A percentile compares a stretch with the other conserved stretches of the same genome.
Conservation (phyloP, 2,797 vertebrate species). For the Chelon labrosus region DNA sequence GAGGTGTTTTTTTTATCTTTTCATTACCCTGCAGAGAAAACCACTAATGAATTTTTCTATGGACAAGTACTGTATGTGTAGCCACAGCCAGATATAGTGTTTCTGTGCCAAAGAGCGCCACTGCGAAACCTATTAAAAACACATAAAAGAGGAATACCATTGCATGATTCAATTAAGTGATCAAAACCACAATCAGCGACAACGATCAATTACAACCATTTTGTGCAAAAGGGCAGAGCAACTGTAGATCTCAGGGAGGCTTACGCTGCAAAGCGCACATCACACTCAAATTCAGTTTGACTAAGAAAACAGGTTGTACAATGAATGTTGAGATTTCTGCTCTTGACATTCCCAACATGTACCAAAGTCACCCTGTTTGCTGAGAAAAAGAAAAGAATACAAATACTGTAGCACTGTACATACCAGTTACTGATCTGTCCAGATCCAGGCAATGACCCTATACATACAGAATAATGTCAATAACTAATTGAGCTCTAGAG, state of each 20-base stretch:
- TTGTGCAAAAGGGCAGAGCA: constrained; percentile 29
- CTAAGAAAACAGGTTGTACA: not conserved
- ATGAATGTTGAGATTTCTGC: constrained; percentile 12
- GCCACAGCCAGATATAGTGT: constrained; percentile 21
- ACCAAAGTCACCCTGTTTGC: constrained; percentile 40
- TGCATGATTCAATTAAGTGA: constrained; percentile 57
- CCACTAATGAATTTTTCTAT: constrained; percentile 23
- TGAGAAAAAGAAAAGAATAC: constrained; percentile 26
- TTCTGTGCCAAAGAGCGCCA: constrained; percentile 37
- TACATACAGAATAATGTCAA: not conserved
- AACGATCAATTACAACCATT: constrained; percentile 33
- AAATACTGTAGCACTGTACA: constrained; percentile 4
- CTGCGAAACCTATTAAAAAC: constrained; percentile 57
- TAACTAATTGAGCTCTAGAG: constrained; percentile 25
- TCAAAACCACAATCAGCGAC: constrained; percentile 50
- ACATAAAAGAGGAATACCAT: constrained; percentile 52
- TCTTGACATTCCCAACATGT: constrained; percentile 44
- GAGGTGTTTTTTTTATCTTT: constrained; percentile 50
- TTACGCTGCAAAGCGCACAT: not conserved
- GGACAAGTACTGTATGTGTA: constrained; percentile 38
- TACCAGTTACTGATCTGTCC: constrained; percentile 19
- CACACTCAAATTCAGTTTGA: constrained; percentile 22
- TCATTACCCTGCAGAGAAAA: constrained; percentile 37
- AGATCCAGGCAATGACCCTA: constrained; percentile 17
- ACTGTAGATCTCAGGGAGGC: constrained; percentile 12